These are phyloP conservation scores for Acleris holmiana DNA, from an alignment of 2,888 invertebrate genomes.

Conservation along the genomic window DNA sequence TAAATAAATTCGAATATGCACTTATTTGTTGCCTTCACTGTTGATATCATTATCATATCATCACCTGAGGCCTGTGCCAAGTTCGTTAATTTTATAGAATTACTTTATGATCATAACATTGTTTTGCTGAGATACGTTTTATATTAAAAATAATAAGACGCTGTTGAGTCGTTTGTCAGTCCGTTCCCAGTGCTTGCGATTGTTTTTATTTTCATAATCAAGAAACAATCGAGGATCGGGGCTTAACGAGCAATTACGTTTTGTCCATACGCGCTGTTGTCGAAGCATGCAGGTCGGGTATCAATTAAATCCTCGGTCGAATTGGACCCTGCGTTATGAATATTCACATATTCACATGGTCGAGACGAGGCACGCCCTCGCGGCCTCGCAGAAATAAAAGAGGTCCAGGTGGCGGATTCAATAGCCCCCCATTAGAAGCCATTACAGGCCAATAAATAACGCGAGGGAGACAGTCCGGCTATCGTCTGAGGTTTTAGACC, in stretches of 20 bases:
- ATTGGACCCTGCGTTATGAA: constrained; percentile 68
- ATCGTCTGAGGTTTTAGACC: constrained; percentile 64
- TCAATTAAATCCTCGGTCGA: constrained; percentile 73
- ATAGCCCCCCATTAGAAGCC: constrained; percentile 81
- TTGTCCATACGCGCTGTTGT: constrained; percentile 61
- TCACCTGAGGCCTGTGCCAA: constrained; percentile 55
- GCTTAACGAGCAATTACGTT: constrained; percentile 81
- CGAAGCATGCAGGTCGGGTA: constrained; percentile 52
- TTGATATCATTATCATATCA: constrained; percentile 63
- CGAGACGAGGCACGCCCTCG: constrained; percentile 55
- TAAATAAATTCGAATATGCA: constrained; percentile 77
- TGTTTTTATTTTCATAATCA: constrained; percentile 74
- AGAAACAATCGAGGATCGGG: constrained; percentile 76
- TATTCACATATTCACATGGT: constrained; percentile 78
- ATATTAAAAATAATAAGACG: constrained; percentile 28
- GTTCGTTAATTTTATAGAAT: constrained; percentile 43
- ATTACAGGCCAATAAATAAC: constrained; percentile 83
- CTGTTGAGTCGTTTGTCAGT: constrained; percentile 54
- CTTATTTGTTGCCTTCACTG: constrained; percentile 67
- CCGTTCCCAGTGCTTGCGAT: constrained; percentile 53
- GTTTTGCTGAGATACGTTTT: constrained; percentile 16
- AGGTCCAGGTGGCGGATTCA: constrained; percentile 79
- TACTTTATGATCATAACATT: constrained; percentile 20
- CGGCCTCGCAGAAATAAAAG: constrained; percentile 66
- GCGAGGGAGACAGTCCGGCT: constrained; percentile 69